Conservation (phyloP, 2,888 invertebrate species). For the Drosophila fulvimacula region DNA sequence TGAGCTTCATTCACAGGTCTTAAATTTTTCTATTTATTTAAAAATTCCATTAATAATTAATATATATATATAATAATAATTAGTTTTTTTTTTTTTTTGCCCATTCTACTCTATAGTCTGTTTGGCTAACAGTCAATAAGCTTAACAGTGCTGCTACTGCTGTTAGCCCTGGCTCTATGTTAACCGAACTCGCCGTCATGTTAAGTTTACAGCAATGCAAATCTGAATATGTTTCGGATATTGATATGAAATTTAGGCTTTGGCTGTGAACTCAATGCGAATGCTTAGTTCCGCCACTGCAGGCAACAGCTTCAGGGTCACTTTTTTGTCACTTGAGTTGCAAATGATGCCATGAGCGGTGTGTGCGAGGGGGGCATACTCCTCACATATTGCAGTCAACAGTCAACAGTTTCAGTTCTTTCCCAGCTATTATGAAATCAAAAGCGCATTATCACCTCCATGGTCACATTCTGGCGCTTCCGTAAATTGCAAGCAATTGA, state of each 20-base stretch:
- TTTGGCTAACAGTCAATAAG: background rate
- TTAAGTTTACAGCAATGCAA: background rate
- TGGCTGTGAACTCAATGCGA: background rate
- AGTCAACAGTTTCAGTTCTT: background rate
- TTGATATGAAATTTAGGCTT: background rate
- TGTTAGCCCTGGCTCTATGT: background rate
- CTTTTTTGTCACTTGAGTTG: background rate
- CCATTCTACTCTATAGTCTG: background rate
- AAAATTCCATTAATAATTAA: too few species aligned
- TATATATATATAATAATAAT: too few species aligned
- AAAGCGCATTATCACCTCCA: slow-evolving; percentile 20
- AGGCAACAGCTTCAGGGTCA: background rate
- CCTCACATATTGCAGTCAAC: background rate
- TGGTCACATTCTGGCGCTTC: slow-evolving; percentile 25
- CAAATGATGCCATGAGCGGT: background rate
- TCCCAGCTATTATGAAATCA: background rate
- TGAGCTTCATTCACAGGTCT: too few species aligned
- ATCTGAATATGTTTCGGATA: background rate
- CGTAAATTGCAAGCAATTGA: slow-evolving; percentile 7
- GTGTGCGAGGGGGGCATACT: background rate
- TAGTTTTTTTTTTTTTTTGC: background rate
- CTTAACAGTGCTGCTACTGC: background rate
- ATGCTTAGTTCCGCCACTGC: background rate
- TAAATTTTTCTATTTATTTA: too few species aligned
- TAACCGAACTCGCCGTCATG: background rate